Conservation (phyloP, 2,113 vertebrate genomes). For the Pollachius pollachius region DNA sequence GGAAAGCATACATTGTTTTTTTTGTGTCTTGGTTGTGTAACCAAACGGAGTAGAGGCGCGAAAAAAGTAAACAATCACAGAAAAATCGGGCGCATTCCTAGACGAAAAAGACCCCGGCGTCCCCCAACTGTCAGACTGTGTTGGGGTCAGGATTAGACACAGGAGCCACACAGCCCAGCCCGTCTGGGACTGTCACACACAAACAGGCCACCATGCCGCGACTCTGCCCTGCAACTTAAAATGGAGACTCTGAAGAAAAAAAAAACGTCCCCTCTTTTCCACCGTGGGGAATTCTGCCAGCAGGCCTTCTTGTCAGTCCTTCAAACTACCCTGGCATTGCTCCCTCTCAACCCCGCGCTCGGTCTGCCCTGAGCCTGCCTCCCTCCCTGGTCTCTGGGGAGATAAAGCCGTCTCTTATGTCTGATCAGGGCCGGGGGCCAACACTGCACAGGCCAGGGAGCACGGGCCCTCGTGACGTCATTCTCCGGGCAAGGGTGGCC, state of each 20-base stretch:
- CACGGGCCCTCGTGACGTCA: constrained; percentile 8
- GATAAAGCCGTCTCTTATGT: constrained; percentile 28
- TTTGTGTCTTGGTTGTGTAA: too few species aligned
- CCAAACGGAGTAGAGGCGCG: too few species aligned
- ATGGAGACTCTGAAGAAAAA: too few species aligned
- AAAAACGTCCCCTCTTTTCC: too few species aligned
- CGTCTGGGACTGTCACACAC: constrained; percentile 32
- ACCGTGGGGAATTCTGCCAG: too few species aligned
- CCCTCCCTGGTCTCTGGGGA: constrained; percentile 49
- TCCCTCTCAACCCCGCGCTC: constrained; percentile 34
- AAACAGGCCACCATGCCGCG: not conserved
- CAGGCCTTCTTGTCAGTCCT: too few species aligned
- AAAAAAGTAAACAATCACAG: not conserved
- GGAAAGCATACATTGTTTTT: too few species aligned
- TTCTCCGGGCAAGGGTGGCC: not conserved
- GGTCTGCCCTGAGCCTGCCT: constrained; percentile 42
- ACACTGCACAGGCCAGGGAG: constrained; percentile 16
- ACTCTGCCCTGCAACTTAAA: too few species aligned
- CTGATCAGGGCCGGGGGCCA: constrained; percentile 10
- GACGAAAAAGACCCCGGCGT: too few species aligned
- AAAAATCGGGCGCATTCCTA: not conserved
- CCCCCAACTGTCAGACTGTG: constrained; percentile 47
- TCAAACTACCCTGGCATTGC: too few species aligned
- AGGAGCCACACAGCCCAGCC: constrained; percentile 48
- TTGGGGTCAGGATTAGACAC: constrained; percentile 54